These are phyloP conservation scores for Steinernema carpocapsae DNA, from an alignment of 2,888 invertebrate species.

Conservation along the genomic window DNA sequence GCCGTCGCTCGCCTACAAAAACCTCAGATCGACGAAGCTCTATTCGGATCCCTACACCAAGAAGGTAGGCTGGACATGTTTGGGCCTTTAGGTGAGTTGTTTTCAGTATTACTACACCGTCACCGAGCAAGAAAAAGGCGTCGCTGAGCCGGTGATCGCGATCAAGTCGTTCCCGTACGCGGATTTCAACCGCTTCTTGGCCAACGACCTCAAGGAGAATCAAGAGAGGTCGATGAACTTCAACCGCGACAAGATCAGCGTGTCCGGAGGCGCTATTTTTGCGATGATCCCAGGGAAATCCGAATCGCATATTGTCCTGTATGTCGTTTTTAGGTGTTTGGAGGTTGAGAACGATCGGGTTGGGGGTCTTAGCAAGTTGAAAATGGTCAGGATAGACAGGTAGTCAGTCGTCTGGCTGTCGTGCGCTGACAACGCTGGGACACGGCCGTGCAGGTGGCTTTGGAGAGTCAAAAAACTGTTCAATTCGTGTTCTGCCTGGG, in stretches of 20 bases:
- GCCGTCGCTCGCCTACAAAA: background rate
- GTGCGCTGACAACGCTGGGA: no score
- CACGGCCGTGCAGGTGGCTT: no score
- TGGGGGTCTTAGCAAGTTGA: no score
- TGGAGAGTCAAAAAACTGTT: no score
- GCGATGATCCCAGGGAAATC: background rate
- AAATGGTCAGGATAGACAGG: no score
- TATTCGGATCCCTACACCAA: slow-evolving; percentile 35
- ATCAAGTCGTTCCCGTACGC: background rate
- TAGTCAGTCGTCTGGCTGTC: no score
- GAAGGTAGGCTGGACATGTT: slow-evolving; percentile 10
- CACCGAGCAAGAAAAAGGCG: background rate
- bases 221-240: background rate
- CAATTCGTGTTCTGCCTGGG: no score
- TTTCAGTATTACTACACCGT: slow-evolving; percentile 38
- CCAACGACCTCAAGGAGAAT: background rate
- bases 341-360: no score
- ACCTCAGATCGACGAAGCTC: background rate
- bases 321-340: background rate
- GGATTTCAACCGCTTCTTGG: background rate
- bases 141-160: background rate
- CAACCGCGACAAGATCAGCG: background rate
- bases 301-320: background rate
- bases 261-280: background rate
- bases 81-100: background rate